phyloP scores from a whole-genome alignment of 2,113 vertebrate genomes.

The Lasiurus cinereus region DNA sequence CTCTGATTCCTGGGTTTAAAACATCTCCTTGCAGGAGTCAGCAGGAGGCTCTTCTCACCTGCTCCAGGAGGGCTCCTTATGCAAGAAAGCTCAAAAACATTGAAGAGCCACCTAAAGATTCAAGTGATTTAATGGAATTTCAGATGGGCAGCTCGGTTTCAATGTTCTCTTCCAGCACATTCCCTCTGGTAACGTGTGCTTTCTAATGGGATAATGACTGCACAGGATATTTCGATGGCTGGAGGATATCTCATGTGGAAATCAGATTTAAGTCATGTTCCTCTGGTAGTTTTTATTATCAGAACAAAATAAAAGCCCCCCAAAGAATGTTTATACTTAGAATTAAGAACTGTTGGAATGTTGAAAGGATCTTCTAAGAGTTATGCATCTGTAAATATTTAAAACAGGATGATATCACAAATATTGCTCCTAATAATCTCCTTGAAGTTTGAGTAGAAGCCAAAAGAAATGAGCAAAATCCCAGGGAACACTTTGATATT shows the following conservation, averaged over 20 bases:
- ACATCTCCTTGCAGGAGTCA: not conserved
- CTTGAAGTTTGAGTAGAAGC: constrained; percentile 20
- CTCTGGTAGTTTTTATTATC: constrained; percentile 58
- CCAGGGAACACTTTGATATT: not conserved
- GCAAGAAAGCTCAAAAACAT: not conserved
- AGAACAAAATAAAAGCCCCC: constrained; percentile 66
- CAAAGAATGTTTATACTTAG: constrained; percentile 60
- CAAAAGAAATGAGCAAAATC: constrained; percentile 9
- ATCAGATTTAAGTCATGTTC: constrained; percentile 64
- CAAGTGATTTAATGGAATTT: constrained; percentile 58
- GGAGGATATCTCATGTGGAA: constrained; percentile 64
- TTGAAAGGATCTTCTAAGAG: constrained; percentile 60
- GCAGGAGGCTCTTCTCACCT: not conserved
- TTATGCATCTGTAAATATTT: constrained; percentile 71
- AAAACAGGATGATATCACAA: constrained; percentile 56
- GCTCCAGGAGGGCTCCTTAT: not conserved
- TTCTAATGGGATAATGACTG: constrained; percentile 54
- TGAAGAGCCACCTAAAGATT: constrained; percentile 58
- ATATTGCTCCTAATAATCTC: constrained; percentile 24
- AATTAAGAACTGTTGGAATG: constrained; percentile 60
- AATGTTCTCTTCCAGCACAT: constrained; percentile 65
- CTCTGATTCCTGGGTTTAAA: not conserved
- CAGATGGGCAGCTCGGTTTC: constrained; percentile 56
- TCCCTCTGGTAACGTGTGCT: constrained; percentile 64
- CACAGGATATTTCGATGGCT: constrained; percentile 52